Evolutionary conservation across 2,113 vertebrate species (phyloP).

Genomic region (Podarcis muralis): DNA sequence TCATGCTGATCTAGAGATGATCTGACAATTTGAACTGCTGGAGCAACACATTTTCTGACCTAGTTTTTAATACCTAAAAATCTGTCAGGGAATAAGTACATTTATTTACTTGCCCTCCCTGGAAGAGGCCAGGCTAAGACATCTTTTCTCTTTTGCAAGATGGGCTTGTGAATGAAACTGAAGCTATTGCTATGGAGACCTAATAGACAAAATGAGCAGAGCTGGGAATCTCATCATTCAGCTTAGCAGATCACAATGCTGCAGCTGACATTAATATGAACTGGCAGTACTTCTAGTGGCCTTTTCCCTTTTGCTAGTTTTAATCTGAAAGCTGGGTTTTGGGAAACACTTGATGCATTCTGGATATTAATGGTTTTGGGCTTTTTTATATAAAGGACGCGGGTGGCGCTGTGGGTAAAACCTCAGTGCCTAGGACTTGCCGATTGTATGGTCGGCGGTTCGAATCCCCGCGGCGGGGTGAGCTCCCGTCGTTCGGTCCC

Average conservation of each 20-base stretch:
- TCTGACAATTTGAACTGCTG: neutral
- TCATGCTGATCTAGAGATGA: neutral
- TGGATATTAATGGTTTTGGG: neutral
- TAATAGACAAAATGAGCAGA: slow-evolving; percentile 21
- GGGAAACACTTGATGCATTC: neutral
- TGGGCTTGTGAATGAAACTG: slow-evolving; percentile 10
- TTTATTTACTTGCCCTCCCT: slow-evolving; percentile 17
- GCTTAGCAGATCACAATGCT: neutral
- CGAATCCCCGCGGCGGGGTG: too few relatives aligned
- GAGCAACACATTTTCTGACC: slow-evolving; percentile 10
- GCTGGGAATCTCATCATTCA: slow-evolving; percentile 19
- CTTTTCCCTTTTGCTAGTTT: neutral
- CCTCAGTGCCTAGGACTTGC: too few relatives aligned
- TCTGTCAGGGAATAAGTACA: neutral
- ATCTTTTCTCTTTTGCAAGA: neutral
- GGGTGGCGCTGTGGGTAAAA: too few relatives aligned
- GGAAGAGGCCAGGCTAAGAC: neutral
- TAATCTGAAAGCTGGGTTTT: neutral
- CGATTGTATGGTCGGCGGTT: too few relatives aligned
- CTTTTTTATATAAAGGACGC: too few relatives aligned
- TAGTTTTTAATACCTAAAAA: slow-evolving; percentile 12
- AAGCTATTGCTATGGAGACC: slow-evolving; percentile 14
- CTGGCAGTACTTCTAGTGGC: neutral
- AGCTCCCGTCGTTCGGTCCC: too few relatives aligned
- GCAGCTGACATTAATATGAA: slow-evolving; percentile 20